These are phyloP conservation scores for Antrozous pallidus DNA, from an alignment of 2,797 vertebrate species.

Conservation along the genomic window DNA sequence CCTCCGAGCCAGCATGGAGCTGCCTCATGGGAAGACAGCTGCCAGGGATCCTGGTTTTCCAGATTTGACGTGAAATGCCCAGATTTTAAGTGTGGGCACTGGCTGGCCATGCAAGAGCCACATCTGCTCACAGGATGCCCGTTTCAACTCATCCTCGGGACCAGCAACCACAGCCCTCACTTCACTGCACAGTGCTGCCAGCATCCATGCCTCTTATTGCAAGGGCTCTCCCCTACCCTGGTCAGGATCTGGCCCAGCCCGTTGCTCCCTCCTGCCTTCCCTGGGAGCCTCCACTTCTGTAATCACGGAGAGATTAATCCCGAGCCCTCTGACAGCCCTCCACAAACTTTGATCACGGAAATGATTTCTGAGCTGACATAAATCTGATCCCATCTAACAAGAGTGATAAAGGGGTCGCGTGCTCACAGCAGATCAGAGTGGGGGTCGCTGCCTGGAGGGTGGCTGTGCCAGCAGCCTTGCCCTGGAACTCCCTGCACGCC, in stretches of 20 bases:
- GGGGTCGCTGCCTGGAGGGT: background rate
- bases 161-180: background rate
- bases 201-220: background rate
- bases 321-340: background rate
- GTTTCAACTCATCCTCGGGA: background rate
- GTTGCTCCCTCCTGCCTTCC: background rate
- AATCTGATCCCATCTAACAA: slow-evolving; percentile 42
- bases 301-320: slow-evolving; percentile 47
- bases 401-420: background rate
- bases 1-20: too few relatives aligned
- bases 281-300: background rate
- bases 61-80: background rate
- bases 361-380: slow-evolving; percentile 55
- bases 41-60: background rate
- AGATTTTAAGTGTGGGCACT: background rate
- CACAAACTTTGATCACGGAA: slow-evolving; percentile 30
- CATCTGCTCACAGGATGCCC: fast-evolving
- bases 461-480: background rate
- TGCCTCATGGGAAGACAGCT: background rate
- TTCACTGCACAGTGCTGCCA: too few relatives aligned
- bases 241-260: background rate
- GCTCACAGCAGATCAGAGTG: background rate
- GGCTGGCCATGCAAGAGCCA: background rate
- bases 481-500: too few relatives aligned
- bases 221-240: background rate